Base-by-base conservation (phyloP, 2,113 vertebrate genomes). In the Spea multiplicata region DNA sequence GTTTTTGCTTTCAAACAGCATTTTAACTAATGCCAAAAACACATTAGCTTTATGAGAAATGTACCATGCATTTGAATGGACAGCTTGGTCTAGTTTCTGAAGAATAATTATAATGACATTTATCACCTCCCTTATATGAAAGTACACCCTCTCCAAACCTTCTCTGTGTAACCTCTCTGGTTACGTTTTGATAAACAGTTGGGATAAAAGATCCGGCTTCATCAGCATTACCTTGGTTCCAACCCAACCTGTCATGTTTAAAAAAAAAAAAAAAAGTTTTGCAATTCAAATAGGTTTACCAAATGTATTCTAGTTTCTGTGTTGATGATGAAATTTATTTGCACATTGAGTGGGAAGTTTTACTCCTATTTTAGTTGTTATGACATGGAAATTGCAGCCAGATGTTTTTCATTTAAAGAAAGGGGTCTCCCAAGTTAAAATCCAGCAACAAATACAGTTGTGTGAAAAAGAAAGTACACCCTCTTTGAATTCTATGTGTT, bases 281-380 rank as follows among this genome's bases (percentile, higher is more conserved):
- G 69, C 76, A 78, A 72, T 78, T 72, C 76, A 78, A 78, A 78
- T 78, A 65, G 49, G 68, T 50, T 78, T 78, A 71, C 55, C 67
- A 78, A 78, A 78, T 72, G 64, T 71, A 66, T 71, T 78, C 76
- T 49, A 78, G 72, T 72, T 65, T 66, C 59, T 66, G 30, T 66
- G 55, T 72, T 10, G 44, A 48, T 72, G 69, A 78, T 78, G 76
- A 78, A 72, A 78, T 72, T 65, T 52, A 30, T 48, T 78, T 66
- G 76, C 52, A 66, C 44, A n/a, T 66, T 78, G 49, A 68, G 46
- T 45, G 16, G 68, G 44, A 66, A 30, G 30, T 55, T 71, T 72
- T 66, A n/a, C 45, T 59, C 17, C 69, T 64, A 52, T 71, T 64
- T 70, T 71, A 71, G 59, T 16, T 78, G 30, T 72, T 72, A 72